Percentiles rank a stretch among this genome's conserved stretches.
phyloP scores from a whole-genome alignment of 2,888 invertebrate species.

The Camponotus fellah region DNA sequence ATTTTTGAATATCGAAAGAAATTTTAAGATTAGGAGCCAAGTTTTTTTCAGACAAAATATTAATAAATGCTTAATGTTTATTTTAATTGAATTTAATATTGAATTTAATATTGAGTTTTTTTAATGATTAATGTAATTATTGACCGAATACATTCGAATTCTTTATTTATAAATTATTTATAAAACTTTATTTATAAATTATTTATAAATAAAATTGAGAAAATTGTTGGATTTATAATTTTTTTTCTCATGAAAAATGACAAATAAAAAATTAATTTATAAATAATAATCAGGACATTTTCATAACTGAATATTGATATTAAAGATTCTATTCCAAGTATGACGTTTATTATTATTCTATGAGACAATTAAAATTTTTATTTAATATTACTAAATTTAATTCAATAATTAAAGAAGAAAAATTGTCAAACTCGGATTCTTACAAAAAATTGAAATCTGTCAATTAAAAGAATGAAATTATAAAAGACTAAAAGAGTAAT shows the following conservation, averaged over 20 bases:
- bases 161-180: neutral
- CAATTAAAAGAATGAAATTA: neutral
- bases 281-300: neutral
- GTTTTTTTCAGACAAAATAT: neutral
- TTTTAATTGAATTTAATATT: neutral
- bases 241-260: neutral
- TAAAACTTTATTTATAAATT: neutral
- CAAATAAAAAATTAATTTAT: conserved; percentile 1
- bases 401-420: neutral
- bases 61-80: neutral
- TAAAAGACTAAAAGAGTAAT: neutral
- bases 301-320: neutral
- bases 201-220: neutral
- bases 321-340: neutral
- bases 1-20: neutral
- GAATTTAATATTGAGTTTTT: no score
- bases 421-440: neutral
- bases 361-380: neutral
- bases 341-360: neutral
- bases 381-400: neutral
- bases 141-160: neutral
- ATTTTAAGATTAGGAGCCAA: neutral
- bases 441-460: neutral
- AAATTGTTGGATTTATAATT: neutral
- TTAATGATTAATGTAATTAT: neutral